Base-by-base conservation (phyloP, 2,113 vertebrate genomes). In the Apodemus speciosus region DNA sequence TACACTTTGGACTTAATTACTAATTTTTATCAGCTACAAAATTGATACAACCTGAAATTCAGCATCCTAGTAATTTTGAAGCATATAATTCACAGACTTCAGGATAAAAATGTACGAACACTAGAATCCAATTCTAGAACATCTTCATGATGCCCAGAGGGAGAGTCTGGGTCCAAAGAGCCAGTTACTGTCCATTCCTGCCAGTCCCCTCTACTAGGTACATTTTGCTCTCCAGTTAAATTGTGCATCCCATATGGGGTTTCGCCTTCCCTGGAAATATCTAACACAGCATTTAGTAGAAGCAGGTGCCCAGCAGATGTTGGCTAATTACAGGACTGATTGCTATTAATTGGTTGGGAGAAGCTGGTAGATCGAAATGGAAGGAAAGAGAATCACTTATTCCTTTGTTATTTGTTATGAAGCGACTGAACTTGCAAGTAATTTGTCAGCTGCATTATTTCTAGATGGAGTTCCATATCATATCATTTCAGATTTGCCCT, bases 291-390 rank as follows among this genome's bases (percentile, higher is more conserved):
- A 46, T 53, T 64, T 5, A 11, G 25, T 38, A 85, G 1, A 32
- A 90, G 56, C 71, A 92, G 64, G 38, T 80, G 56, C 25, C 49
- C 32, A 62, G 86, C 51, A 90, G 56, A 94, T 76, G 46, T 58
- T 90, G 53, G 72, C n/a, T 76, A 92, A 91, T 94, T 89, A 87
- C 76, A 68, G 49, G 46, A 88, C 25, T 91, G 72, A 88, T 43
- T 69, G 38, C n/a, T 71, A 18, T 91, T 95, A 85, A 94, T 60
- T 92, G 58, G 7, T 40, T 79, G 10, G 32, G 73, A 75, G 71
- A 88, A 85, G 64, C 3, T 66, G 21, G 21, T 60, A 3, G 25
- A 30, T 32, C 35, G 25, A 35, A 69, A 68, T 35, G n/a, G 27
- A 58, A 46, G 30, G 35, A 71, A 72, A 43, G 38, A 51, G 49